Percentiles rank a stretch among this genome's conserved stretches.
Evolutionary conservation across 2,888 invertebrate genomes (phyloP).

Genomic region (Diarsia dahlii): DNA sequence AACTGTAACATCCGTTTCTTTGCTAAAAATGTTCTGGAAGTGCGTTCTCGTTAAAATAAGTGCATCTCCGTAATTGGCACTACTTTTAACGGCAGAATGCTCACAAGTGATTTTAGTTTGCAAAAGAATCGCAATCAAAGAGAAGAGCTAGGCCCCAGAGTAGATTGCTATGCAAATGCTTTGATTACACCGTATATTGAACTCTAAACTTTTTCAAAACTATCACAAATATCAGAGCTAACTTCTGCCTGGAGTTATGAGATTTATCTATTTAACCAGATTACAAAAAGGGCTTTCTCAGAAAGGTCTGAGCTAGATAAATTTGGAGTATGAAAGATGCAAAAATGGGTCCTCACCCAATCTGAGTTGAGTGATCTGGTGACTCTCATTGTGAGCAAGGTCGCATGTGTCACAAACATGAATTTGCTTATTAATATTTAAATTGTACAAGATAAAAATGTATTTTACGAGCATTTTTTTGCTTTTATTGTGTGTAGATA

Average conservation of each 20-base stretch:
- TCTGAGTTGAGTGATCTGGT: slow-evolving; percentile 52
- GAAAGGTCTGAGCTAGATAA: slow-evolving; percentile 21
- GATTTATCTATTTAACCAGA: slow-evolving; percentile 42
- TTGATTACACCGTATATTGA: slow-evolving; percentile 54
- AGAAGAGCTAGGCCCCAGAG: slow-evolving; percentile 28
- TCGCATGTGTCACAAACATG: slow-evolving; percentile 30
- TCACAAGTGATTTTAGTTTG: slow-evolving; percentile 60
- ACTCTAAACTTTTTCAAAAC: slow-evolving; percentile 13
- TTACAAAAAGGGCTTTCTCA: slow-evolving; percentile 26
- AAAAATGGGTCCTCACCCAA: slow-evolving; percentile 35
- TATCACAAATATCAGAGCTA: slow-evolving; percentile 19
- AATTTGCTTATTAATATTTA: slow-evolving; percentile 35
- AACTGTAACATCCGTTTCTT: slow-evolving; percentile 34
- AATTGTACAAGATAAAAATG: slow-evolving; percentile 15
- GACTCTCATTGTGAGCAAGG: slow-evolving; percentile 37
- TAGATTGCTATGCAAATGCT: slow-evolving; percentile 57
- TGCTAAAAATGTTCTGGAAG: slow-evolving; percentile 38
- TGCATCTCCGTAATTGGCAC: slow-evolving; percentile 66
- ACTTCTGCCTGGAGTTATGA: slow-evolving; percentile 9
- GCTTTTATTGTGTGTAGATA: background rate
- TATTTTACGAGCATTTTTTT: background rate
- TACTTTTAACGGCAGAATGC: slow-evolving; percentile 60
- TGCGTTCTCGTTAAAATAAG: slow-evolving; percentile 57
- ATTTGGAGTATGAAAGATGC: slow-evolving; percentile 29
- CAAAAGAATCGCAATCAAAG: slow-evolving; percentile 65